These are phyloP conservation scores for Nymphalis polychloros DNA, from an alignment of 2,888 invertebrate species.

Conservation along the genomic window DNA sequence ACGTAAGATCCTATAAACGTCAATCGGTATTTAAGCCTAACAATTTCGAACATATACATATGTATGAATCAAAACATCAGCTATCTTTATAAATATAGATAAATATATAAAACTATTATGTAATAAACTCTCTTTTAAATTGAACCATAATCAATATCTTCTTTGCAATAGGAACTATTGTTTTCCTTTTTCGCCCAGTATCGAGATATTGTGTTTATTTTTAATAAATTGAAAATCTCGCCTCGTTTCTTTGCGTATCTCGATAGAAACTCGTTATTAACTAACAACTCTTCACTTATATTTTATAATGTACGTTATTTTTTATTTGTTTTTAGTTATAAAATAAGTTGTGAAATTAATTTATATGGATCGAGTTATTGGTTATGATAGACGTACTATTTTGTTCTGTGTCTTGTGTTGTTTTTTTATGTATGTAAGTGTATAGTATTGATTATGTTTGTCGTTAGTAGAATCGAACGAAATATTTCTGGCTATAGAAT, in stretches of 20 bases:
- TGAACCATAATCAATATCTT: slow-evolving; percentile 32
- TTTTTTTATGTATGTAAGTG: no score
- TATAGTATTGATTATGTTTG: no score
- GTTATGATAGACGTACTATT: no score
- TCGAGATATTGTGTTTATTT: slow-evolving; percentile 62
- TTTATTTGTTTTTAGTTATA: not conserved
- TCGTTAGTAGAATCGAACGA: no score
- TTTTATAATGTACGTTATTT: not conserved
- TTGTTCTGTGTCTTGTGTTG: no score
- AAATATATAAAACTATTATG: not conserved
- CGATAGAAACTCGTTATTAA: slow-evolving; percentile 28
- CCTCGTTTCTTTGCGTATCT: slow-evolving; percentile 31
- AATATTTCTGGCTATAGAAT: no score
- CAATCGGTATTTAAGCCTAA: no score
- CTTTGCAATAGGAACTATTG: slow-evolving; percentile 32
- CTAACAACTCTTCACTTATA: slow-evolving; percentile 2
- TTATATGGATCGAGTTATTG: no score
- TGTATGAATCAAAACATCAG: no score
- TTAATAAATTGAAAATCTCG: slow-evolving; percentile 66
- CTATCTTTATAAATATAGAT: no score
- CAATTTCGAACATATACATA: no score
- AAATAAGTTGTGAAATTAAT: not conserved
- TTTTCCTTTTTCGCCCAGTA: slow-evolving; percentile 38
- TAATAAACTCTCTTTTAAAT: not conserved
- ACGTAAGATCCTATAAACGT: no score